These are phyloP conservation scores for Listrodromus nycthemerus DNA, from an alignment of 2,888 invertebrate species.

Conservation along the genomic window DNA sequence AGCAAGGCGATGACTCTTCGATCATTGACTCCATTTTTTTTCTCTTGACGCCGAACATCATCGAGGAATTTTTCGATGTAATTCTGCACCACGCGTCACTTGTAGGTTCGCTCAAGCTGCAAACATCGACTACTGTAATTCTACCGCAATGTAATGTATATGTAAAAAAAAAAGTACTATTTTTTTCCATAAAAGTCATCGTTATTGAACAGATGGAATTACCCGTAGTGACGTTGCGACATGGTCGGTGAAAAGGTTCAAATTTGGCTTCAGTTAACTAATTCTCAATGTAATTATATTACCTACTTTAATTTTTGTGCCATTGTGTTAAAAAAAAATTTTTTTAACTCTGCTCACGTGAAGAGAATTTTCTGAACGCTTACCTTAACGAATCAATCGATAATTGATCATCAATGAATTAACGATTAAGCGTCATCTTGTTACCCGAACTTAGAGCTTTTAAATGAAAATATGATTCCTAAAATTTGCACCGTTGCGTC, in stretches of 20 bases:
- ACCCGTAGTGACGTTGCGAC: background rate
- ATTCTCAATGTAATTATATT: background rate
- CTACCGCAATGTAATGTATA: slow-evolving; percentile 31
- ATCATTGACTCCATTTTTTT: slow-evolving; percentile 5
- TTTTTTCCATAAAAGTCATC: slow-evolving; percentile 20
- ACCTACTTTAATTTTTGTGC: background rate
- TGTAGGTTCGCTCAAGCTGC: slow-evolving; percentile 33
- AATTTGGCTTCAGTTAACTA: background rate
- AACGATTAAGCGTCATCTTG: background rate
- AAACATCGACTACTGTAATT: slow-evolving; percentile 10
- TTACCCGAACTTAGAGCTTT: background rate
- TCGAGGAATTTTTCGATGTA: slow-evolving; percentile 13
- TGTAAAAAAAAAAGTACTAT: slow-evolving; percentile 29
- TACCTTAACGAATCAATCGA: slow-evolving; percentile 18
- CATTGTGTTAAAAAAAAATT: background rate
- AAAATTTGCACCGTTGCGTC: background rate
- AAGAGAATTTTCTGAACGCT: background rate
- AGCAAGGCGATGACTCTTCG: background rate
- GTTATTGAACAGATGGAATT: background rate
- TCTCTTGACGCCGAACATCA: slow-evolving; percentile 4
- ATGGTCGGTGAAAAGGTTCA: background rate
- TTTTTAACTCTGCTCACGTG: background rate
- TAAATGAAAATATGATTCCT: background rate
- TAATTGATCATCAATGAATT: slow-evolving; percentile 38
- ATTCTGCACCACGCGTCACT: slow-evolving; percentile 6